Conservation (phyloP, 2,113 vertebrate species). For the Vanacampus margaritifer region DNA sequence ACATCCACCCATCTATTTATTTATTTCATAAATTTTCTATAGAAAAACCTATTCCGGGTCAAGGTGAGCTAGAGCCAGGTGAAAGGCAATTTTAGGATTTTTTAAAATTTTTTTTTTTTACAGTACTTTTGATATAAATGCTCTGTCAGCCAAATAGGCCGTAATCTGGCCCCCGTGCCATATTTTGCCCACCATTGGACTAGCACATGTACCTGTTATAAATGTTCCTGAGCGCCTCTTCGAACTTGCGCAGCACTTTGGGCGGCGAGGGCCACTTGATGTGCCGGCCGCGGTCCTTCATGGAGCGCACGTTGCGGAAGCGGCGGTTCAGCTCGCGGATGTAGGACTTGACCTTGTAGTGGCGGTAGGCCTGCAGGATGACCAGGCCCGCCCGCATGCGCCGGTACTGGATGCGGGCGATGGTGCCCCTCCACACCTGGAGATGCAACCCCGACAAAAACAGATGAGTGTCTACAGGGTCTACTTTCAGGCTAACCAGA, state of each 20-base stretch:
- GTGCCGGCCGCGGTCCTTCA: constrained; percentile 82
- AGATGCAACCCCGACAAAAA: background rate
- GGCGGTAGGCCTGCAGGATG: constrained; percentile 83
- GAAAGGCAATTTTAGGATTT: no score
- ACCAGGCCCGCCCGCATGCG: constrained; percentile 81
- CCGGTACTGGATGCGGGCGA: constrained; percentile 86
- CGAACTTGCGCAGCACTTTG: constrained; percentile 83
- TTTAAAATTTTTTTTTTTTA: no score
- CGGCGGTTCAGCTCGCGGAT: constrained; percentile 80
- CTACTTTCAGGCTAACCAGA: no score
- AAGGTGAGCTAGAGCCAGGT: no score
- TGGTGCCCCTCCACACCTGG: constrained; percentile 91
- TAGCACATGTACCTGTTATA: constrained; percentile 80
- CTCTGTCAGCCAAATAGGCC: no score
- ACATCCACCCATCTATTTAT: no score
- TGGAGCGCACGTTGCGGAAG: constrained; percentile 77
- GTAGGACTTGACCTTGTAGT: constrained; percentile 90
- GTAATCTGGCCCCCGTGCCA: no score
- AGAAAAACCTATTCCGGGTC: no score
- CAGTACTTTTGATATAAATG: no score
- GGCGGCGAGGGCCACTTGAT: constrained; percentile 90
- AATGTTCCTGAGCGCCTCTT: constrained; percentile 82
- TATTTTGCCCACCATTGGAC: no score
- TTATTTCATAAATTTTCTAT: no score
- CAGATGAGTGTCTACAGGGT: no score